Evolutionary conservation across 2,113 vertebrate species (phyloP).

Genomic region (Myocastor coypus): DNA sequence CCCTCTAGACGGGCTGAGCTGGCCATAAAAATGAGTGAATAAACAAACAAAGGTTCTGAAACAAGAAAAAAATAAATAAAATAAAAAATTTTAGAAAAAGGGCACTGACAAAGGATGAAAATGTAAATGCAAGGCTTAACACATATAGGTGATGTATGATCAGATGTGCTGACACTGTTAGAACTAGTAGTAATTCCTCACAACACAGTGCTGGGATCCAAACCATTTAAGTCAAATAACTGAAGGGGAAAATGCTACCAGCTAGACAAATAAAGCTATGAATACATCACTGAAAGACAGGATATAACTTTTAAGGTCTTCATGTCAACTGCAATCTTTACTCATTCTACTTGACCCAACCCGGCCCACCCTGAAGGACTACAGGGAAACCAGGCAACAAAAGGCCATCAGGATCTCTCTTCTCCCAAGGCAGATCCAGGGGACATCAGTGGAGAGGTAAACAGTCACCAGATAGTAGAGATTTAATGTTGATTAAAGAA

Average conservation of each 20-base stretch:
- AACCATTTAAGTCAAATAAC: background rate
- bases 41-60: too few relatives aligned
- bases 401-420: background rate
- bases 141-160: background rate
- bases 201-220: background rate
- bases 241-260: background rate
- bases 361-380: background rate
- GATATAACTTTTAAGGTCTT: background rate
- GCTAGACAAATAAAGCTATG: background rate
- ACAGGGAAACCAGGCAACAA: background rate
- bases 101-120: background rate
- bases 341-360: background rate
- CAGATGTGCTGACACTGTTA: background rate
- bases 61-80: too few relatives aligned
- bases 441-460: background rate
- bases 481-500: background rate
- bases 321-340: background rate
- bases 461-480: background rate
- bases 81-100: too few relatives aligned
- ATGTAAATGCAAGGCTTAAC: background rate
- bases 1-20: too few relatives aligned
- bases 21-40: too few relatives aligned
- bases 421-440: background rate
- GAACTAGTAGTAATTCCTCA: background rate
- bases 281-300: background rate